Percentiles rank a stretch among this genome's conserved stretches.
Conservation (phyloP, 2,113 vertebrate species). For the Rhinoptilus africanus region DNA sequence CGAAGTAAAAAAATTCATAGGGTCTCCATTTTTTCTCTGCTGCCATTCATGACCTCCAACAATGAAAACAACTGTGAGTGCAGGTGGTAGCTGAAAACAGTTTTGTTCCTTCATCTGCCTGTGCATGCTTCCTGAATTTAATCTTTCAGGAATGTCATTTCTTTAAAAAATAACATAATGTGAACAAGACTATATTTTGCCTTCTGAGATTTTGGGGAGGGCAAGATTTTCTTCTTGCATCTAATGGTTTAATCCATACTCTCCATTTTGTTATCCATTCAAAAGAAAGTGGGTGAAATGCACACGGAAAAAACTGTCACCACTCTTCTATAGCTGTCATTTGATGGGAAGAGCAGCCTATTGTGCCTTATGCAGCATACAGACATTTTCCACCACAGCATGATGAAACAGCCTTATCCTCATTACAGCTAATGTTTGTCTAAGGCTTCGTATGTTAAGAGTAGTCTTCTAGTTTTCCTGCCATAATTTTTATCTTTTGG, state of each 20-base stretch:
- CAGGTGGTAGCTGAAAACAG: constrained; percentile 22
- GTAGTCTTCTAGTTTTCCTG: not conserved
- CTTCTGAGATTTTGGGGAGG: not conserved
- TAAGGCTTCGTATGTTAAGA: not conserved
- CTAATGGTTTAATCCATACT: not conserved
- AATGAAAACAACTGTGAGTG: not conserved
- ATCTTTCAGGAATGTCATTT: not conserved
- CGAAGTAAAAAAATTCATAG: not conserved
- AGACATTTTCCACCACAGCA: not conserved
- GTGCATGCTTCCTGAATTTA: constrained; percentile 23
- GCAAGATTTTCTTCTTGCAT: not conserved
- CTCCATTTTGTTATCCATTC: not conserved
- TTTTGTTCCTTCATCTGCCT: not conserved
- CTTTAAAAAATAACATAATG: not conserved
- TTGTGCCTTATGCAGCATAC: not conserved
- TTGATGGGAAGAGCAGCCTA: not conserved
- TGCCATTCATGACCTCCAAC: not conserved
- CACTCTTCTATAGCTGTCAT: not conserved
- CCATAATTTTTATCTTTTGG: not conserved
- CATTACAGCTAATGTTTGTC: not conserved
- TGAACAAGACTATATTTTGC: not conserved
- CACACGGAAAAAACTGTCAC: not conserved
- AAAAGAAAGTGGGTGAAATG: not conserved
- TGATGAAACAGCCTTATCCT: not conserved
- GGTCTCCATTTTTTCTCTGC: not conserved